Conservation (phyloP, 2,113 vertebrate species). For the Chinchilla lanigera region DNA sequence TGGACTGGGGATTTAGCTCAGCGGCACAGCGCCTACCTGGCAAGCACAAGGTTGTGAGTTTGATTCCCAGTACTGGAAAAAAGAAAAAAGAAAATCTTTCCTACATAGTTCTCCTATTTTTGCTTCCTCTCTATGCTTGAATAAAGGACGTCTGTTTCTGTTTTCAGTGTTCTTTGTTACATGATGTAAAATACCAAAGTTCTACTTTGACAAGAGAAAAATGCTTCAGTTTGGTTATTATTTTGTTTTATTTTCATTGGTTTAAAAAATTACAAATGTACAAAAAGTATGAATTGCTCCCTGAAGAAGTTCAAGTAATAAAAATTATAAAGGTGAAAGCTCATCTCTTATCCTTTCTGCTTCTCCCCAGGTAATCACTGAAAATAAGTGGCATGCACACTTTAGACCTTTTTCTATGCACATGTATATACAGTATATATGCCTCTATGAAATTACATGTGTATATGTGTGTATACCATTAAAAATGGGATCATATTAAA, state of each 20-base stretch:
- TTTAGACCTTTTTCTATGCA: background rate
- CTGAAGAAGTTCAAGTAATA: constrained; percentile 44
- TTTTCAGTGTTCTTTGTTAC: constrained; percentile 82
- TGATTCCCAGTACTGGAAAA: too few species aligned
- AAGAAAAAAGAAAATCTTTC: too few species aligned
- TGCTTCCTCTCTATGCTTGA: constrained; percentile 80
- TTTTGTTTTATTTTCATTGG: constrained; percentile 68
- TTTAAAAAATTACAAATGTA: constrained; percentile 70
- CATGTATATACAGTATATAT: too few species aligned
- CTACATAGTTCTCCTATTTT: constrained; percentile 64
- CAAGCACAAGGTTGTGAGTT: too few species aligned
- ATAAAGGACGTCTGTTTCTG: constrained; percentile 84
- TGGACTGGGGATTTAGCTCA: too few species aligned
- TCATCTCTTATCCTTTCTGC: background rate
- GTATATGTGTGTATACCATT: background rate
- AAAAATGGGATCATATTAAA: background rate
- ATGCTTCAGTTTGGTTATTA: constrained; percentile 74
- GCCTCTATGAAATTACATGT: background rate
- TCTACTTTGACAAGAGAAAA: constrained; percentile 69
- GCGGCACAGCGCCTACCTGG: too few species aligned
- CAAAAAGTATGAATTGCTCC: constrained; percentile 46
- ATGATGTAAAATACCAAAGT: constrained; percentile 69
- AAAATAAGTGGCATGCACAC: background rate
- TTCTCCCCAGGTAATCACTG: background rate
- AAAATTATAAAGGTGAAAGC: constrained; percentile 7